phyloP scores from a whole-genome alignment of 2,113 vertebrate species.

The Orientallactaga bullata region DNA sequence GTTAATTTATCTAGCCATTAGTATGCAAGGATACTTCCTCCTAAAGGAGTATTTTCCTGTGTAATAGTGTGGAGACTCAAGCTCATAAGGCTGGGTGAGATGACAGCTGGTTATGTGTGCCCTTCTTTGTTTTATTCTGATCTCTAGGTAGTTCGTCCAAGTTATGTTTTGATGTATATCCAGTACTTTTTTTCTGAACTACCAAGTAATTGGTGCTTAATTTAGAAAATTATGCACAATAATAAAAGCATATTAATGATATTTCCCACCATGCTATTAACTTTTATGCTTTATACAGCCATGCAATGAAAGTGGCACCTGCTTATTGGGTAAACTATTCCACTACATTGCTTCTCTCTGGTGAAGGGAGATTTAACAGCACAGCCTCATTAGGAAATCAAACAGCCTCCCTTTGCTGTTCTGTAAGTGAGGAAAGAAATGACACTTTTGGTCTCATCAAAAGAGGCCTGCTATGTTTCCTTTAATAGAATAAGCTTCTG shows the following conservation, averaged over 20 bases:
- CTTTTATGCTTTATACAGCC: slow-evolving; percentile 70
- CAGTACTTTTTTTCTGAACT: slow-evolving; percentile 63
- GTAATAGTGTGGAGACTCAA: neutral
- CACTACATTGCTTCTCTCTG: slow-evolving; percentile 60
- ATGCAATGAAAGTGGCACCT: slow-evolving; percentile 11
- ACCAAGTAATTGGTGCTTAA: slow-evolving; percentile 75
- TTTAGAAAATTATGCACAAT: slow-evolving; percentile 75
- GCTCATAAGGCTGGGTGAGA: slow-evolving; percentile 16
- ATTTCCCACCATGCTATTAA: slow-evolving; percentile 70
- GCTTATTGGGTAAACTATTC: slow-evolving; percentile 19
- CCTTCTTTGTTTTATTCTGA: slow-evolving; percentile 47
- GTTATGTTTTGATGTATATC: slow-evolving; percentile 38
- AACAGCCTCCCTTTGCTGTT: slow-evolving; percentile 30
- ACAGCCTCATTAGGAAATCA: slow-evolving; percentile 60
- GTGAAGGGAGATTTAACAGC: slow-evolving; percentile 50
- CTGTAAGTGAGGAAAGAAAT: slow-evolving; percentile 25
- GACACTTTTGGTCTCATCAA: slow-evolving; percentile 46
- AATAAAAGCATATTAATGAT: slow-evolving; percentile 76
- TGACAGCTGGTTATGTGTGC: neutral
- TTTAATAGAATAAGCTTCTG: slow-evolving; percentile 47
- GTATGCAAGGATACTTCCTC: neutral
- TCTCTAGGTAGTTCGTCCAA: slow-evolving; percentile 9
- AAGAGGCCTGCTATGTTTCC: slow-evolving; percentile 2
- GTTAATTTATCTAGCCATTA: neutral
- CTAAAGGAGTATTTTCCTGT: neutral